Percentiles rank a stretch among this genome's conserved stretches.
These are phyloP conservation scores for Scyliorhinus canicula DNA, from an alignment of 2,797 vertebrate species.

Conservation along the genomic window DNA sequence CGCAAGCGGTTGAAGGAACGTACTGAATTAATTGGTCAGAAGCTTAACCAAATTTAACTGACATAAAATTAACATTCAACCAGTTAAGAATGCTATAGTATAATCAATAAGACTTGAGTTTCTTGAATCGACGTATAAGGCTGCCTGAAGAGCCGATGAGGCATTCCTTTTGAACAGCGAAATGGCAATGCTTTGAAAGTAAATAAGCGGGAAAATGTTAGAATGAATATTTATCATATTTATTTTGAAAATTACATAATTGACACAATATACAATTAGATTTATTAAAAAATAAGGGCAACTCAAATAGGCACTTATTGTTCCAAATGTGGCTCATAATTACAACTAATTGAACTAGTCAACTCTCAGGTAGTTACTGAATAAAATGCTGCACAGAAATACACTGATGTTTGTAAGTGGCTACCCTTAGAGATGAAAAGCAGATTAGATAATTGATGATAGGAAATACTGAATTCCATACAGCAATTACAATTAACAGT, in stretches of 20 bases:
- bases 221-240: background rate
- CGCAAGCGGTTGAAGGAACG: background rate
- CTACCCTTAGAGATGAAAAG: no score
- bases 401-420: background rate
- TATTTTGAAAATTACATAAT: background rate
- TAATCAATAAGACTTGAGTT: background rate
- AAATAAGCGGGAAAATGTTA: background rate
- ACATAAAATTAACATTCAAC: conserved; percentile 6
- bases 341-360: background rate
- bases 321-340: background rate
- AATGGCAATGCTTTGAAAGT: background rate
- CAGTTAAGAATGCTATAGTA: background rate
- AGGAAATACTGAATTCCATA: no score
- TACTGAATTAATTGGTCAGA: background rate
- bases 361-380: background rate
- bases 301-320: background rate
- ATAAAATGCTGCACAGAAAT: background rate
- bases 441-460: no score
- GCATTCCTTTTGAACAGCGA: background rate
- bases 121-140: background rate
- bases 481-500: no score
- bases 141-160: background rate
- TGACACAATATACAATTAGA: background rate
- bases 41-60: background rate
- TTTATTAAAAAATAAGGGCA: background rate